Percentiles rank a stretch among this genome's conserved stretches.
These are phyloP conservation scores for Peromyscus attwateri DNA, from an alignment of 2,797 vertebrate genomes.

Conservation along the genomic window DNA sequence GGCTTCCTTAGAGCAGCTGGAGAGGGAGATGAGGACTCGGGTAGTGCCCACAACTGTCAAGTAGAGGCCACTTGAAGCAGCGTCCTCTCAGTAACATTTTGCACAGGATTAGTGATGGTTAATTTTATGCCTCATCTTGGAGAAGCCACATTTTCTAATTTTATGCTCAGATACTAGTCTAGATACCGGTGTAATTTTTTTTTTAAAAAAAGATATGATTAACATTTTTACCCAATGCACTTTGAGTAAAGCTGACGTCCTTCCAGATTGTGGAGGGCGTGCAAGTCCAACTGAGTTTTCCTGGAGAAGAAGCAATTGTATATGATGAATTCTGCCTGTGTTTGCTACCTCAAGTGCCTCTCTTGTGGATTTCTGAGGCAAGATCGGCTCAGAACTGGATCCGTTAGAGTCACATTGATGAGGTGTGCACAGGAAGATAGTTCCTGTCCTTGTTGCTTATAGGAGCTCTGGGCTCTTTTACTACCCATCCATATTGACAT, in stretches of 20 bases:
- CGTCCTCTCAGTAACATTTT: neutral
- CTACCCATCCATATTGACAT: neutral
- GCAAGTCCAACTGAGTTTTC: neutral
- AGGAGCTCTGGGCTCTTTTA: neutral
- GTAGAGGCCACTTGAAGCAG: neutral
- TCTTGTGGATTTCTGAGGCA: neutral
- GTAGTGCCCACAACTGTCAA: neutral
- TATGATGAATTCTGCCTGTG: neutral
- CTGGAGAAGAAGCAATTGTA: neutral
- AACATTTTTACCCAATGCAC: neutral
- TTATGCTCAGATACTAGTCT: neutral
- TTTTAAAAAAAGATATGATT: neutral
- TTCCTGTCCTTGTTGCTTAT: neutral
- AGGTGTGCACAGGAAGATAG: fast-evolving
- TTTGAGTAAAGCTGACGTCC: neutral
- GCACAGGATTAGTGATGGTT: neutral
- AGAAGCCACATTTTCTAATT: neutral
- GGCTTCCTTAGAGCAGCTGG: too few relatives aligned
- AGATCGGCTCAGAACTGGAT: neutral
- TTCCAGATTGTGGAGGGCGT: neutral
- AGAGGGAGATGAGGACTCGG: neutral
- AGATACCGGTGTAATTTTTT: neutral
- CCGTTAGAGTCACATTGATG: neutral
- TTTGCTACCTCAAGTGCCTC: neutral
- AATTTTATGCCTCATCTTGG: neutral